Conservation (phyloP, 2,113 vertebrate species). For the Hydrochoerus hydrochaeris region DNA sequence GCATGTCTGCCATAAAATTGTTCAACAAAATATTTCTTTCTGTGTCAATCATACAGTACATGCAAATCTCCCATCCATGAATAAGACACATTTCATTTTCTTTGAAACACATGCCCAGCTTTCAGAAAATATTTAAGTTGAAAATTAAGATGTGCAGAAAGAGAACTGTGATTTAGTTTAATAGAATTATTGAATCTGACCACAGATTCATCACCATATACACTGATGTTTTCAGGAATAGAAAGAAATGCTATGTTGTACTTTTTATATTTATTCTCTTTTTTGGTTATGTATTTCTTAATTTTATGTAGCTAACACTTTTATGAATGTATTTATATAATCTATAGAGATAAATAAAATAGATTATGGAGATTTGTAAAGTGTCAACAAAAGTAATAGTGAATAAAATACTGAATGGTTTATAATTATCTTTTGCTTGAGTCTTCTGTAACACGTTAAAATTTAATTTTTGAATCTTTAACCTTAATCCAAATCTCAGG, state of each 20-base stretch:
- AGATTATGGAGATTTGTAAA: neutral
- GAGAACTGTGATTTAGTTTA: constrained; percentile 60
- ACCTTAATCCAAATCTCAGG: neutral
- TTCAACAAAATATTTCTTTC: constrained; percentile 84
- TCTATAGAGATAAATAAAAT: neutral
- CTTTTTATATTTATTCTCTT: neutral
- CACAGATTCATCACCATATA: neutral
- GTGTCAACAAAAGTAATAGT: neutral
- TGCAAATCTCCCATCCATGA: constrained; percentile 68
- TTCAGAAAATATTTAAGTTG: constrained; percentile 73
- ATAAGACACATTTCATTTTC: constrained; percentile 77
- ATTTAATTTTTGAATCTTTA: neutral
- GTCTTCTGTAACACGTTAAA: neutral
- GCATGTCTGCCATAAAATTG: constrained; percentile 76
- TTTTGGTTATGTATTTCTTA: neutral
- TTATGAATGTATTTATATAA: neutral
- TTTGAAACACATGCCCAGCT: neutral
- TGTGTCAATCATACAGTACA: constrained; percentile 78
- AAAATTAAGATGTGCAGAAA: constrained; percentile 73
- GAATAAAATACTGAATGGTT: neutral
- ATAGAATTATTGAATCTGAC: constrained; percentile 47
- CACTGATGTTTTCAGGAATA: neutral
- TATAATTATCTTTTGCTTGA: neutral
- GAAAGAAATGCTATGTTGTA: neutral
- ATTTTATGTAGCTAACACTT: constrained; percentile 31